Evolutionary conservation across 2,797 vertebrate species (phyloP), one percentile per base, ranked within the genome.

Genomic region (Psittacula derbiana): DNA sequence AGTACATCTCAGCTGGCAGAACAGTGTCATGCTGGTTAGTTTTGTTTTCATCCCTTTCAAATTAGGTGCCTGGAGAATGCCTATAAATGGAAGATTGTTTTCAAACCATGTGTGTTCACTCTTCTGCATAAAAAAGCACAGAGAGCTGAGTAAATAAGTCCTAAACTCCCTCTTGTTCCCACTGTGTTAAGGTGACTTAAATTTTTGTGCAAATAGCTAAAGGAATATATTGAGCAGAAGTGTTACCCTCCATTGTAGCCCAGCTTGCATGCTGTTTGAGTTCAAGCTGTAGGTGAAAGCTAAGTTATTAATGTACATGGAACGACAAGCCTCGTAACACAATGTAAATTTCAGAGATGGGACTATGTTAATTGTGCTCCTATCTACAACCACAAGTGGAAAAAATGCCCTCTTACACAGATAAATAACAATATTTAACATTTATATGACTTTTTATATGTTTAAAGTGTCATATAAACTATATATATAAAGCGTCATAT

Each of bases 71-170:
- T 90, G 76, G 86, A 90, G 74, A 86, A 83, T 95, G 82, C 58
- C 93, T 96, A 73, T 94, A 90, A 94, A 86, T 80, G 91, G 89
- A 87, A 93, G 85, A 47, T 86, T 91, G 40, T 90, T 92, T 83
- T 46, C 84, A 71, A 90, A 73, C 75, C 50, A 53, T 73, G 43
- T 4, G 4, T 10, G 3, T 43, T 95, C 58, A 21, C 60, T 93
- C 33, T 57, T 57, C 31, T 79, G 36, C 83, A 23, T 80, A 82
- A 87, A 74, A 88, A 86, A 58, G 16, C 80, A 25, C 11, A 88
- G 76, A 44, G 60, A 24, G 33, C 16, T 57, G 36, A 71, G 71
- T 50, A 64, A 62, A 84, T 60, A 41, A 95, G 23, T 79, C 81
- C 57, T 64, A 27, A 76, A 25, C 40, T 88, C 33, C 41, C n/a